phyloP scores from a whole-genome alignment of 2,797 vertebrate genomes.

The Sebastes oblongus region DNA sequence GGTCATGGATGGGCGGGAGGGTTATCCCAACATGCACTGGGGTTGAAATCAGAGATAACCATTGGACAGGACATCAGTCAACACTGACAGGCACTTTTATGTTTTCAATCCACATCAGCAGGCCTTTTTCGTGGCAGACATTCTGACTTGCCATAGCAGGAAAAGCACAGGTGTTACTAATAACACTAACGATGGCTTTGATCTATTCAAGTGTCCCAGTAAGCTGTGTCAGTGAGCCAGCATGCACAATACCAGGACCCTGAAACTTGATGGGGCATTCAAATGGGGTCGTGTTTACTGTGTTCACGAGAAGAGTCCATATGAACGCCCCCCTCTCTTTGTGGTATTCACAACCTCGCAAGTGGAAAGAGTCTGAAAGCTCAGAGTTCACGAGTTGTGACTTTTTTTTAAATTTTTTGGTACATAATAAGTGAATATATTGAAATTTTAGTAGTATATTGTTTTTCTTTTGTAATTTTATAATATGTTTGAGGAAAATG shows the following conservation, averaged over 20 bases:
- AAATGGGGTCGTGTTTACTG: no score
- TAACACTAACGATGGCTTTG: background rate
- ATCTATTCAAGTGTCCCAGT: background rate
- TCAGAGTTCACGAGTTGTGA: no score
- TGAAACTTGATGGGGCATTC: background rate
- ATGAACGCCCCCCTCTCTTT: no score
- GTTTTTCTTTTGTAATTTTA: no score
- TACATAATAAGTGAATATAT: no score
- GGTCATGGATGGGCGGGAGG: background rate
- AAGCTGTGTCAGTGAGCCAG: background rate
- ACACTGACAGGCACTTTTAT: background rate
- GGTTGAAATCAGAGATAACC: background rate
- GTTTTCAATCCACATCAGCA: background rate
- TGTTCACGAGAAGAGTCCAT: no score
- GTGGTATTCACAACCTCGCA: no score
- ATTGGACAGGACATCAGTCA: background rate
- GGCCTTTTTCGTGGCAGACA: background rate
- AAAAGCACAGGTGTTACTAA: background rate
- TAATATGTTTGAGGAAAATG: no score
- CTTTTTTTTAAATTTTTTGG: no score
- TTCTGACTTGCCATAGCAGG: background rate
- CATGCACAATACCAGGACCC: background rate
- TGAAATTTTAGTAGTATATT: accelerated
- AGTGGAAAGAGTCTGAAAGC: no score
- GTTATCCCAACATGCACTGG: background rate